A percentile compares a stretch with the other conserved stretches of the same genome.
Evolutionary conservation across 1,140 invertebrate species (phyloP).

Genomic region (Magallana gigas): DNA sequence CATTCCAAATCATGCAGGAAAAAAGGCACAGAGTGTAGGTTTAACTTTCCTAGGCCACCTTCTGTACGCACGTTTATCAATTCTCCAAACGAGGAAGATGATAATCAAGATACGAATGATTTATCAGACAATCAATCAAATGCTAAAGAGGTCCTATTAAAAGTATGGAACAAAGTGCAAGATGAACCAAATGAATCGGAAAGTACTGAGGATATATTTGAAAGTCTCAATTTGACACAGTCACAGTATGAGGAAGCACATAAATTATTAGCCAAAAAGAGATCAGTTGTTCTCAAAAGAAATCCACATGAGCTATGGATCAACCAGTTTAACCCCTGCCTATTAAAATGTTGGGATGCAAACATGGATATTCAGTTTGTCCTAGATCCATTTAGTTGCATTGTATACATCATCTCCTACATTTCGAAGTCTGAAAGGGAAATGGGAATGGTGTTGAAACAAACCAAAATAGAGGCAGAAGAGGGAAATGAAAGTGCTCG

Average conservation of each 20-base stretch:
- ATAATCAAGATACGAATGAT: neutral
- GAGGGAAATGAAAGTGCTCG: conserved; percentile 49
- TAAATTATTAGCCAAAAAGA: neutral
- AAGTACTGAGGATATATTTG: neutral
- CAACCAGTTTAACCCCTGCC: neutral
- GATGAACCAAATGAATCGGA: neutral
- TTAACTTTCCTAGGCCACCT: neutral
- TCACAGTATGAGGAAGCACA: conserved; percentile 2
- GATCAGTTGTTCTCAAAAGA: conserved; percentile 41
- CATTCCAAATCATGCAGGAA: conserved; percentile 46
- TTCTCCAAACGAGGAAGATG: neutral
- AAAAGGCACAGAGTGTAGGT: neutral
- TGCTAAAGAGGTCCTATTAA: neutral
- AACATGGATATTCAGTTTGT: conserved; percentile 56
- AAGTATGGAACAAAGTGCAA: conserved; percentile 16
- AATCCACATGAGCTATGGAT: conserved; percentile 46
- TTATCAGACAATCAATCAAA: neutral
- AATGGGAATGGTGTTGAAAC: conserved; percentile 45
- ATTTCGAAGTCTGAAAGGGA: conserved; percentile 54
- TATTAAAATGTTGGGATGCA: conserved; percentile 45
- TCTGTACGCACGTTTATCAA: conserved; percentile 44
- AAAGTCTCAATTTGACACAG: neutral
- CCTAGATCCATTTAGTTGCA: conserved; percentile 50
- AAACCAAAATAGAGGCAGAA: conserved; percentile 50
- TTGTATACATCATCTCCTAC: conserved; percentile 55